These are phyloP conservation scores for Azorinus chamasolen DNA, from an alignment of 2,888 invertebrate species.

Conservation along the genomic window DNA sequence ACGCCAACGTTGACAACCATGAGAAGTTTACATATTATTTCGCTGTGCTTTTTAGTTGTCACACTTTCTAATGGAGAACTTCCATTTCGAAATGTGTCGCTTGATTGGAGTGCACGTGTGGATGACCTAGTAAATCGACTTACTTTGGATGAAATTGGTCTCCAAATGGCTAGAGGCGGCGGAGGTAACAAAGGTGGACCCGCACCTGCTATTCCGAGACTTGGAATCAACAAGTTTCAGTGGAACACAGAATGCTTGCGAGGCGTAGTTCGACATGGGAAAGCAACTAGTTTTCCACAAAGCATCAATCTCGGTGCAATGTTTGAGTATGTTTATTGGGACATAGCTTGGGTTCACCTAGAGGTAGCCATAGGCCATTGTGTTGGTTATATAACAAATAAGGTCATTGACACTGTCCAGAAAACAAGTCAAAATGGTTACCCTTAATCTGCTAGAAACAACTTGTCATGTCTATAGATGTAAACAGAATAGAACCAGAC, in stretches of 20 bases:
- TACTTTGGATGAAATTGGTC: conserved; percentile 78
- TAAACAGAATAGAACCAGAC: too few relatives aligned
- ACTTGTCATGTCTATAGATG: too few relatives aligned
- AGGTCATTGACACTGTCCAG: too few relatives aligned
- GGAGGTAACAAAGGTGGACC: conserved; percentile 74
- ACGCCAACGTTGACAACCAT: too few relatives aligned
- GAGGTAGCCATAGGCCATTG: too few relatives aligned
- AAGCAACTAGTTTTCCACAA: conserved; percentile 84
- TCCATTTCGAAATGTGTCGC: conserved; percentile 80
- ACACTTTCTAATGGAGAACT: conserved; percentile 31
- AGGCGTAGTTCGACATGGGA: conserved; percentile 79
- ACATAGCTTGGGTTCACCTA: too few relatives aligned
- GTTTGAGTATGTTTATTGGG: conserved; percentile 78
- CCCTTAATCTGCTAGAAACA: too few relatives aligned
- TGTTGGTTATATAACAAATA: too few relatives aligned
- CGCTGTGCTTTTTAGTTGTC: neutral
- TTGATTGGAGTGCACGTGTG: conserved; percentile 82
- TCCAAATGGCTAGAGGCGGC: conserved; percentile 77
- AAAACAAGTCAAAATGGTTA: too few relatives aligned
- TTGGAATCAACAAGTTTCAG: conserved; percentile 79
- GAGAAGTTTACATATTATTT: too few relatives aligned
- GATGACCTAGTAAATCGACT: conserved; percentile 81
- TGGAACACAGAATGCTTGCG: conserved; percentile 84
- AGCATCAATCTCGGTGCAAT: conserved; percentile 83
- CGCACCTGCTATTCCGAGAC: conserved; percentile 78